These are phyloP conservation scores for Antennarius striatus DNA, from an alignment of 2,113 vertebrate species.

Conservation along the genomic window DNA sequence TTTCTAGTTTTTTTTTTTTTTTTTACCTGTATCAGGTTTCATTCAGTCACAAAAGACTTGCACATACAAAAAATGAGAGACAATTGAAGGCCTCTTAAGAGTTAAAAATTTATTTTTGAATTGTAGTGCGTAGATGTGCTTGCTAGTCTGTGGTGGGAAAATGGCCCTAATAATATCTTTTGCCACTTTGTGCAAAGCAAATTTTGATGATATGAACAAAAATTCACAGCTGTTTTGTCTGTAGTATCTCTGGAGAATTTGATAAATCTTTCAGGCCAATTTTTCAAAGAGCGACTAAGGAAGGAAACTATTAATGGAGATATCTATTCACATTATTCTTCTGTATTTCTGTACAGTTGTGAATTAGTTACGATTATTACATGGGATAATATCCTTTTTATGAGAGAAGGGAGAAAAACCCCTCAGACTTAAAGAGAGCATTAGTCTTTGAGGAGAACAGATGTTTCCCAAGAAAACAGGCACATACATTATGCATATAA, in stretches of 20 bases:
- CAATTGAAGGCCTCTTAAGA: constrained; percentile 23
- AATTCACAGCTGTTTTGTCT: constrained; percentile 26
- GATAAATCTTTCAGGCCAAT: constrained; percentile 17
- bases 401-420: constrained; percentile 16
- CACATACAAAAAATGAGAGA: neutral
- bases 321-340: constrained; percentile 35
- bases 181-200: constrained; percentile 7
- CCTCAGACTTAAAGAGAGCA: constrained; percentile 80
- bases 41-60: neutral
- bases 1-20: neutral
- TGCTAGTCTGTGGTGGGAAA: constrained; percentile 33
- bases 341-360: constrained; percentile 37
- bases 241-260: constrained; percentile 16
- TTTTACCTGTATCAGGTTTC: constrained; percentile 16
- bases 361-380: constrained; percentile 77
- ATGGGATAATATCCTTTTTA: constrained; percentile 79
- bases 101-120: constrained; percentile 49
- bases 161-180: constrained; percentile 14
- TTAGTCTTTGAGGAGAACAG: constrained; percentile 86
- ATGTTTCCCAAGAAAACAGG: constrained; percentile 85
- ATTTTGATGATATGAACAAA: constrained; percentile 27
- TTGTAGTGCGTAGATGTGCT: constrained; percentile 2
- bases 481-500: constrained; percentile 88
- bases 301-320: constrained; percentile 34
- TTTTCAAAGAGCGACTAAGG: constrained; percentile 21